Conservation (phyloP, 2,888 invertebrate genomes). For the Stenoptilia bipunctidactyla region DNA sequence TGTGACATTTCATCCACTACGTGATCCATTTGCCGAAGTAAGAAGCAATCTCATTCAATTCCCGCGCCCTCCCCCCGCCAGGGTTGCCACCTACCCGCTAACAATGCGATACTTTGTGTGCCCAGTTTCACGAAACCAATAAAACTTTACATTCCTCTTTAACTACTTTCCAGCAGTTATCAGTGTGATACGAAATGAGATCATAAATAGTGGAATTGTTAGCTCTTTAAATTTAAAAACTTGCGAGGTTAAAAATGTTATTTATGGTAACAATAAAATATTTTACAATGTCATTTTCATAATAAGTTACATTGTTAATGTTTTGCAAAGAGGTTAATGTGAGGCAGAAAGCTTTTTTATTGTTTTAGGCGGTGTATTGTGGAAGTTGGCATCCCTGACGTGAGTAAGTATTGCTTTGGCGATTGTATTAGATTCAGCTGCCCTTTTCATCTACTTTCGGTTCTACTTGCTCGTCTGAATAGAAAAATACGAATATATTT, state of each 20-base stretch:
- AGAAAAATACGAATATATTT: background rate
- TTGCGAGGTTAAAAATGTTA: background rate
- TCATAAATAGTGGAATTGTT: slow-evolving; percentile 30
- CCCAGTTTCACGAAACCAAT: slow-evolving; percentile 55
- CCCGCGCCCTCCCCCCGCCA: slow-evolving; percentile 40
- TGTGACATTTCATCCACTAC: slow-evolving; percentile 73
- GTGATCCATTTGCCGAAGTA: slow-evolving; percentile 73
- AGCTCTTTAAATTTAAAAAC: slow-evolving; percentile 21
- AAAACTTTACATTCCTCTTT: slow-evolving; percentile 65
- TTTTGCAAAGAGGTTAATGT: background rate
- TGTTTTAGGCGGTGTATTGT: background rate
- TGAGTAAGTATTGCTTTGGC: slow-evolving; percentile 61
- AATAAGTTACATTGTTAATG: background rate
- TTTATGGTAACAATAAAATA: background rate
- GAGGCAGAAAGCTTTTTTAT: background rate
- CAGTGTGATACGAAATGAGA: slow-evolving; percentile 48
- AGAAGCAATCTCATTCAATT: slow-evolving; percentile 74
- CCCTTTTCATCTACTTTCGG: slow-evolving; percentile 70
- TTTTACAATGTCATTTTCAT: background rate
- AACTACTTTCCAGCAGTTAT: slow-evolving; percentile 61
- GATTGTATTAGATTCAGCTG: slow-evolving; percentile 71
- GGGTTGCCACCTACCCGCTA: slow-evolving; percentile 36
- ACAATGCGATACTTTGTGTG: slow-evolving; percentile 58
- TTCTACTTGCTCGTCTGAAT: slow-evolving; percentile 36
- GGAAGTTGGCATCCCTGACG: slow-evolving; percentile 38